Evolutionary conservation across 2,888 invertebrate species (phyloP).

Genomic region (Andrena fulva): DNA sequence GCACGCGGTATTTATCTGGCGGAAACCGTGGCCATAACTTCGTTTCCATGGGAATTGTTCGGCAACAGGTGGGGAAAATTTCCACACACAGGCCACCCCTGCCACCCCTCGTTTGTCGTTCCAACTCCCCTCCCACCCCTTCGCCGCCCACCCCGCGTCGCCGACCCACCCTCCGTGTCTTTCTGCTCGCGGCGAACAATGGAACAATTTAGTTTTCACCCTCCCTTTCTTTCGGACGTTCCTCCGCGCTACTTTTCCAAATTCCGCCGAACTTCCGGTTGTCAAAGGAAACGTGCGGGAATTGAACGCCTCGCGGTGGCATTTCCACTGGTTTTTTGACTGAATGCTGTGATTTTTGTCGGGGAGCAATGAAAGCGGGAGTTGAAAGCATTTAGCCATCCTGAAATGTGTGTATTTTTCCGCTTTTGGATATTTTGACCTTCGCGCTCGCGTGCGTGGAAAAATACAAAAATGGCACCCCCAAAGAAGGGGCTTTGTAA

Average conservation of each 20-base stretch:
- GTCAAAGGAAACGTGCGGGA: background rate
- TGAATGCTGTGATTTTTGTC: background rate
- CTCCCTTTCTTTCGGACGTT: background rate
- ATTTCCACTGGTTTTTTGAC: background rate
- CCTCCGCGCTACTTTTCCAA: background rate
- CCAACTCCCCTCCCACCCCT: background rate
- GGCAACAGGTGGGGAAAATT: conserved; percentile 84
- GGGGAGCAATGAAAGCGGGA: no score
- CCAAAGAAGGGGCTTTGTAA: no score
- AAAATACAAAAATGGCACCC: no score
- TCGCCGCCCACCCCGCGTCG: background rate
- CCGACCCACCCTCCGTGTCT: background rate
- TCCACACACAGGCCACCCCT: conserved; percentile 75
- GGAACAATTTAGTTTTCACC: conserved; percentile 12
- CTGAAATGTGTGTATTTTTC: no score
- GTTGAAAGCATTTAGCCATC: no score
- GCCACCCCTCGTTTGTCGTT: conserved; percentile 46
- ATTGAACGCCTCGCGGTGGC: background rate
- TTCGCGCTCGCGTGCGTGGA: no score
- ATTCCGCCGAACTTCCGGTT: background rate
- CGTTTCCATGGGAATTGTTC: conserved; percentile 83
- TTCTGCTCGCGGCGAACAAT: conserved; percentile 1
- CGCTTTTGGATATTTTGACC: no score
- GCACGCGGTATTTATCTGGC: conserved; percentile 66
- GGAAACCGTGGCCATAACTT: conserved; percentile 79